Evolutionary conservation across 2,797 vertebrate species (phyloP).

Genomic region (Pipistrellus pipistrellus): DNA sequence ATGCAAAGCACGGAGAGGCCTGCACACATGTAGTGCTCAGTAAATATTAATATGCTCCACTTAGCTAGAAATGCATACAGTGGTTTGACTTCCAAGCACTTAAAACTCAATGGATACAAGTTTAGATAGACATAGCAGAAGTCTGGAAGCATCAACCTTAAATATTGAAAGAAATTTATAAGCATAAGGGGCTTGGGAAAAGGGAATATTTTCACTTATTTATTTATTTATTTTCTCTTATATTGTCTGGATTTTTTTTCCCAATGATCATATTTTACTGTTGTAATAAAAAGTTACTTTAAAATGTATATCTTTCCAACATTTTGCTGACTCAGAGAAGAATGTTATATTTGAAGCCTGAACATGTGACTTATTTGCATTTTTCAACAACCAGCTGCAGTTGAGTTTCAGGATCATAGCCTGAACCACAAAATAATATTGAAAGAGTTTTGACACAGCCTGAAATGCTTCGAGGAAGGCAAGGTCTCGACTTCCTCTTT

Average conservation of each 20-base stretch:
- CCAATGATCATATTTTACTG: constrained; percentile 23
- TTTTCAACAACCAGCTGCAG: constrained; percentile 72
- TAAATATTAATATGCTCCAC: background rate
- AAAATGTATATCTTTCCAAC: background rate
- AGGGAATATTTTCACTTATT: background rate
- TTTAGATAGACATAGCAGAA: background rate
- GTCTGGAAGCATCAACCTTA: background rate
- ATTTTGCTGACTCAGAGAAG: constrained; percentile 78
- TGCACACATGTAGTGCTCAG: background rate
- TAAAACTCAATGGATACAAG: background rate
- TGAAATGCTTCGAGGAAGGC: constrained; percentile 72
- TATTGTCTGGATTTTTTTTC: background rate
- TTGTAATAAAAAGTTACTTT: constrained; percentile 31
- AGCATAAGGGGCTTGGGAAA: background rate
- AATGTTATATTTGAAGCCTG: constrained; percentile 60
- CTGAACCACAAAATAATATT: constrained; percentile 59
- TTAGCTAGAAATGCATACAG: background rate
- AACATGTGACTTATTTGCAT: constrained; percentile 73
- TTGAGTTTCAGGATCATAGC: constrained; percentile 46
- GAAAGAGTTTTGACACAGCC: constrained; percentile 58
- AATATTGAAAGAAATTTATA: background rate
- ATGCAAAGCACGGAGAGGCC: background rate
- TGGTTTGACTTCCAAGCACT: background rate
- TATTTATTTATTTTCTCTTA: background rate
- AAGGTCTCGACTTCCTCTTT: constrained; percentile 72